phyloP scores from a whole-genome alignment of 2,888 invertebrate genomes.

The Sarcophaga rosellei region DNA sequence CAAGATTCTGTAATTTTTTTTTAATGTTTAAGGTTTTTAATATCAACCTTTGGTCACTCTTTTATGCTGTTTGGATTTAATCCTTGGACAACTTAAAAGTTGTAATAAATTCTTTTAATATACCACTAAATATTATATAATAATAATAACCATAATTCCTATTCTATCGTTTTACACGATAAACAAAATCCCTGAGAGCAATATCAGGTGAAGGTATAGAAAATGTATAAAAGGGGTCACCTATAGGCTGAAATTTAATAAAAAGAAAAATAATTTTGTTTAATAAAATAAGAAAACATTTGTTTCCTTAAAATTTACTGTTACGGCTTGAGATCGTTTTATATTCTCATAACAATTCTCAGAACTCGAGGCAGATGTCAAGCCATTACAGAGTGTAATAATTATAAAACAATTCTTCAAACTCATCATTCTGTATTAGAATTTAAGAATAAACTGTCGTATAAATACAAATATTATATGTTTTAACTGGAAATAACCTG shows the following conservation, averaged over 20 bases:
- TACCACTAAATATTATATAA: neutral
- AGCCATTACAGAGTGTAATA: too few species aligned
- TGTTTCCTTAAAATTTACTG: neutral
- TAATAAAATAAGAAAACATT: neutral
- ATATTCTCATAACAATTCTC: too few species aligned
- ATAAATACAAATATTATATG: too few species aligned
- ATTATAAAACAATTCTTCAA: too few species aligned
- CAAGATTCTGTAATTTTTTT: too few species aligned
- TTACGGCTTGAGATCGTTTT: too few species aligned
- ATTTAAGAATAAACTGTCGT: too few species aligned
- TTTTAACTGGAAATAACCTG: too few species aligned
- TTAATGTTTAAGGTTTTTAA: too few species aligned
- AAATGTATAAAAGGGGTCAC: conserved; percentile 3
- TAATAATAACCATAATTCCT: conserved; percentile 1
- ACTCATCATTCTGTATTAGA: too few species aligned
- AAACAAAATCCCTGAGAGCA: neutral
- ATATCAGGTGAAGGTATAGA: conserved; percentile 35
- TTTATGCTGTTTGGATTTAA: conserved; percentile 28
- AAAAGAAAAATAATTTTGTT: neutral
- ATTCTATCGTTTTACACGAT: conserved; percentile 36
- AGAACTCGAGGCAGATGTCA: too few species aligned
- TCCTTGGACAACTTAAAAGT: conserved; percentile 38
- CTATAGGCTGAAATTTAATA: conserved; percentile 4
- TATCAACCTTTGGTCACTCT: conserved; percentile 33
- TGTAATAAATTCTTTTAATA: neutral